phyloP scores from a whole-genome alignment of 2,113 vertebrate genomes.

The Nannobrachium achirus region DNA sequence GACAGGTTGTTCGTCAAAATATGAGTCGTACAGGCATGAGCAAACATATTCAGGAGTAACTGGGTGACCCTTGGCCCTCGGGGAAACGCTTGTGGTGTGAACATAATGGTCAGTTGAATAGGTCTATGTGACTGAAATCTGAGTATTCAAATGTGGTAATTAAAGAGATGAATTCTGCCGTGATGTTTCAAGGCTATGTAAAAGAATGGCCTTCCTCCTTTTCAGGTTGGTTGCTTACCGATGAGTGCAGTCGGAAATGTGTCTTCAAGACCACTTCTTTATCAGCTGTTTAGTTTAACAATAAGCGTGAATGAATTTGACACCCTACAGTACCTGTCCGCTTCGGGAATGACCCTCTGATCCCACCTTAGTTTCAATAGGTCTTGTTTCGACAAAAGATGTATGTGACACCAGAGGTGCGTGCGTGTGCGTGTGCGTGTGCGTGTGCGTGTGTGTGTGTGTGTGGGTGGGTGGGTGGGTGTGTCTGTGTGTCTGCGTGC shows the following conservation, averaged over 20 bases:
- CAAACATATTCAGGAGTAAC: slow-evolving; percentile 59
- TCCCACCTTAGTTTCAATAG: neutral
- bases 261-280: too few relatives aligned
- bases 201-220: neutral
- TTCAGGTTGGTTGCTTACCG: neutral
- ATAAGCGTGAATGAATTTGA: neutral
- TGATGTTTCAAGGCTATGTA: too few relatives aligned
- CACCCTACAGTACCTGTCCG: neutral
- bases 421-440: slow-evolving; percentile 19
- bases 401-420: slow-evolving; percentile 6
- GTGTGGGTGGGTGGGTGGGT: slow-evolving; percentile 12
- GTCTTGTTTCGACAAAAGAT: slow-evolving; percentile 2
- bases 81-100: slow-evolving; percentile 1
- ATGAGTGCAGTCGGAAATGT: neutral
- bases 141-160: neutral
- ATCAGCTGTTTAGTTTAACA: neutral
- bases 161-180: neutral
- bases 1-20: slow-evolving; percentile 54
- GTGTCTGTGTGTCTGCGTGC: slow-evolving; percentile 21
- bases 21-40: slow-evolving; percentile 70
- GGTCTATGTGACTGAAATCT: neutral
- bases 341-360: neutral
- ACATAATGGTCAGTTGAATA: neutral
- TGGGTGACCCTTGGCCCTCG: slow-evolving; percentile 56
- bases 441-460: slow-evolving; percentile 22